phyloP scores from a whole-genome alignment of 2,113 vertebrate genomes.

The Psittacula cyanocephala region DNA sequence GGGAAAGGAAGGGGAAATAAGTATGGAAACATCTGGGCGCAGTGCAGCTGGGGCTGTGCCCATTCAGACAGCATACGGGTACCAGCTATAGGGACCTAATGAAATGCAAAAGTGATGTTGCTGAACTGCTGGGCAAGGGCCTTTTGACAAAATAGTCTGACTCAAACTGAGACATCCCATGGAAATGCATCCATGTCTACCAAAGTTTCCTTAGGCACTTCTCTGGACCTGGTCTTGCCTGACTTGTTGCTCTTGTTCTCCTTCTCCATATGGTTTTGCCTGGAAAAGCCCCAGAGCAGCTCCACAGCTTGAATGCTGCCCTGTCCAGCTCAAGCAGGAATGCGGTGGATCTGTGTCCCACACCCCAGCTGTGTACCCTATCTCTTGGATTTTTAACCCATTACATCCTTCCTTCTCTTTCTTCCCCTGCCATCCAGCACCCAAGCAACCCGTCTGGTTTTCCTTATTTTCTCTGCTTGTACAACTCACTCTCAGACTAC shows the following conservation, averaged over 20 bases:
- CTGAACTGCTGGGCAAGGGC: background rate
- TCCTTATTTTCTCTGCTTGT: background rate
- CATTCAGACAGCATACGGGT: background rate
- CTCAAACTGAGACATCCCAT: background rate
- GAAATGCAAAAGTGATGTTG: background rate
- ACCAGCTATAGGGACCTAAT: background rate
- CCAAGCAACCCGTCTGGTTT: background rate
- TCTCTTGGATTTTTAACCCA: background rate
- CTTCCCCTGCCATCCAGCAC: background rate
- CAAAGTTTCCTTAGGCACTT: background rate
- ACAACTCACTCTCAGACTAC: background rate
- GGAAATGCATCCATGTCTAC: background rate
- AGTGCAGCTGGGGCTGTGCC: background rate
- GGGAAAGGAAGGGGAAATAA: background rate
- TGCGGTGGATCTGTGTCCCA: fast-evolving
- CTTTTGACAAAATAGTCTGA: background rate
- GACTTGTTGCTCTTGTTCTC: background rate
- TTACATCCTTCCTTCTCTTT: background rate
- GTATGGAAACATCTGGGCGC: background rate
- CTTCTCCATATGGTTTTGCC: background rate
- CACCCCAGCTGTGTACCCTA: background rate
- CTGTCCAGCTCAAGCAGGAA: background rate
- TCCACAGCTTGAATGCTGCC: background rate
- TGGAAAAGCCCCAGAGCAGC: background rate
- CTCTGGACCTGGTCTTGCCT: background rate